phyloP scores from a whole-genome alignment of 1,140 invertebrate genomes.

The Lepidurus arcticus region DNA sequence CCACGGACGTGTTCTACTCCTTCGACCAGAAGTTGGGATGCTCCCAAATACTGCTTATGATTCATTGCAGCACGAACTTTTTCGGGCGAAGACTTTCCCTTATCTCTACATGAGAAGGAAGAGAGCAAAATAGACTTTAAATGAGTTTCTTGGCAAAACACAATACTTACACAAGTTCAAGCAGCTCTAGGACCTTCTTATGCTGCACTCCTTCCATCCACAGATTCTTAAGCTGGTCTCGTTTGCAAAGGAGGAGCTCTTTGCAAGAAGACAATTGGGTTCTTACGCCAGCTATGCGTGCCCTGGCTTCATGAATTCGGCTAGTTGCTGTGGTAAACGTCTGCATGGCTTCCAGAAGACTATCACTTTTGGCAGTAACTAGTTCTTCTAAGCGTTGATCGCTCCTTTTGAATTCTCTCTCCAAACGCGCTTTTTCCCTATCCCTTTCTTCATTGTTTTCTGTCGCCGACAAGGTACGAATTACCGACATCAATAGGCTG shows the following conservation, averaged over 20 bases:
- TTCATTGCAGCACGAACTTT: conserved; percentile 62
- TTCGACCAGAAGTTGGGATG: conserved; percentile 70
- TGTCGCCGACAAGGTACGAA: conserved; percentile 81
- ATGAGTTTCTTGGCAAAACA: background rate
- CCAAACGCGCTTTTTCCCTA: conserved; percentile 84
- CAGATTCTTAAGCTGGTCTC: conserved; percentile 86
- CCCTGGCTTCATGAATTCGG: conserved; percentile 68
- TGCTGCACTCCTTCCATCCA: conserved; percentile 91
- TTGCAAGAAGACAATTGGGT: conserved; percentile 87
- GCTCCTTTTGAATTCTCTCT: conserved; percentile 86
- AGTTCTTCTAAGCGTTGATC: conserved; percentile 81
- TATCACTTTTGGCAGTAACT: conserved; percentile 78
- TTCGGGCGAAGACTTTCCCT: conserved; percentile 69
- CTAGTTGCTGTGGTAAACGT: conserved; percentile 75
- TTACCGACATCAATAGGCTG: conserved; percentile 85
- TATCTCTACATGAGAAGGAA: conserved; percentile 56
- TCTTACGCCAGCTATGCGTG: conserved; percentile 75
- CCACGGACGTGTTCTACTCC: conserved; percentile 62
- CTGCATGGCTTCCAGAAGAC: conserved; percentile 80
- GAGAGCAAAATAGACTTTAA: conserved; percentile 30
- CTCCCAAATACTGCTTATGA: conserved; percentile 76
- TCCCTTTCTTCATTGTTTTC: conserved; percentile 92
- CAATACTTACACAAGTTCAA: conserved; percentile 77
- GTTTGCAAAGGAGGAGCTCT: conserved; percentile 76
- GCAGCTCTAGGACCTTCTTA: conserved; percentile 75